phyloP scores from a whole-genome alignment of 2,888 invertebrate species.

The Pachycephus smyrnensis region DNA sequence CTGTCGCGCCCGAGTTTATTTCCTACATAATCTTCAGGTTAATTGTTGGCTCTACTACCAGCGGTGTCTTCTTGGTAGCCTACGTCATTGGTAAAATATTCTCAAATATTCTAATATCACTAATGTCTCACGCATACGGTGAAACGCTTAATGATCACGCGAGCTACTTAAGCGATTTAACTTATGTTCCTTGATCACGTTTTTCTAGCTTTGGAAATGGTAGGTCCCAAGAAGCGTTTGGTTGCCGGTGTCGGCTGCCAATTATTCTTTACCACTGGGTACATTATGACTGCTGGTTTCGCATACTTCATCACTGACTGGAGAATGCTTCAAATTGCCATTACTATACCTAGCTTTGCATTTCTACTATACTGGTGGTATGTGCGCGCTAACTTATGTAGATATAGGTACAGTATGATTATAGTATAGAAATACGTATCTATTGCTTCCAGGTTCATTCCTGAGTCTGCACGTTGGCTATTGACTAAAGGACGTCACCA shows the following conservation, averaged over 20 bases:
- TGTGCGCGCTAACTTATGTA: slow-evolving; percentile 30
- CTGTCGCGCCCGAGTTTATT: slow-evolving; percentile 76
- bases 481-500: slow-evolving; percentile 73
- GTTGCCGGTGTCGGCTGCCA: slow-evolving; percentile 80
- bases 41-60: slow-evolving; percentile 79
- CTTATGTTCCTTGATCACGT: neutral
- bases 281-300: slow-evolving; percentile 76
- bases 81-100: slow-evolving; percentile 78
- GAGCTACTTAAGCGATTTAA: neutral
- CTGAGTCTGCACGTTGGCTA: slow-evolving; percentile 81
- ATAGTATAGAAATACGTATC: neutral
- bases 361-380: slow-evolving; percentile 80
- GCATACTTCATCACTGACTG: slow-evolving; percentile 78
- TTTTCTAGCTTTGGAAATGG: slow-evolving; percentile 75
- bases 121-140: neutral
- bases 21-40: slow-evolving; percentile 76
- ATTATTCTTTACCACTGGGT: slow-evolving; percentile 81
- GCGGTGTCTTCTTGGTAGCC: slow-evolving; percentile 82
- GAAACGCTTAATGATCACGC: neutral
- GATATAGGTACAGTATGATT: neutral
- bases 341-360: slow-evolving; percentile 76
- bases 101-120: neutral
- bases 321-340: slow-evolving; percentile 77
- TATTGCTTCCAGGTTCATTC: slow-evolving; percentile 71
- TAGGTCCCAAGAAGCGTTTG: slow-evolving; percentile 76